Conservation (phyloP, 2,888 invertebrate genomes). For the Andrena minutula region DNA sequence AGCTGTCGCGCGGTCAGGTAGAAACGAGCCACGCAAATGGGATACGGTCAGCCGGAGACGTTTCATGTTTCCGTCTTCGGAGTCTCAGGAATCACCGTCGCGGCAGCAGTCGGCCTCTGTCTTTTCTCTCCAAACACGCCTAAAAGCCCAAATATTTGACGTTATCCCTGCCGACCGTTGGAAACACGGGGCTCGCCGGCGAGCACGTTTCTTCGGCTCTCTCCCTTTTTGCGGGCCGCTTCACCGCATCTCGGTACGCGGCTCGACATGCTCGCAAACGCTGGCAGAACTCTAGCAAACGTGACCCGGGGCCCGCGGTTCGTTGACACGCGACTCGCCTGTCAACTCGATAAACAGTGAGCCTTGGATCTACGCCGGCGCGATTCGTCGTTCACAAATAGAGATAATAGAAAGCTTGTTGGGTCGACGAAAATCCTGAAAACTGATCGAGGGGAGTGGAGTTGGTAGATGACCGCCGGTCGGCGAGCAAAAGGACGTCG, state of each 20-base stretch:
- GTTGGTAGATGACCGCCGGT: background rate
- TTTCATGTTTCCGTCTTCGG: constrained; percentile 72
- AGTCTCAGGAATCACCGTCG: constrained; percentile 45
- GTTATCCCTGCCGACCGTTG: constrained; percentile 73
- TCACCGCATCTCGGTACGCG: constrained; percentile 14
- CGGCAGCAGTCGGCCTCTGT: constrained; percentile 70
- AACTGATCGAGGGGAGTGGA: background rate
- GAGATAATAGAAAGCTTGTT: background rate
- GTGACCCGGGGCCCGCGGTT: constrained; percentile 30
- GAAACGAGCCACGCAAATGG: constrained; percentile 41
- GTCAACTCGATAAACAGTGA: constrained; percentile 32
- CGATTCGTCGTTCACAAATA: too few relatives aligned
- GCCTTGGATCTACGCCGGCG: background rate
- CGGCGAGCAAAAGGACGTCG: background rate
- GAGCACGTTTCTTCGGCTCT: constrained; percentile 35
- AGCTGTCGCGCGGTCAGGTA: constrained; percentile 33
- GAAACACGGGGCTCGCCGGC: constrained; percentile 73
- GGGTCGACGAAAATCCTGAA: background rate
- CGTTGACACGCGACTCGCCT: constrained; percentile 45
- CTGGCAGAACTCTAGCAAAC: constrained; percentile 33
- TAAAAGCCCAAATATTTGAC: constrained; percentile 84
- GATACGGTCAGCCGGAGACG: constrained; percentile 59
- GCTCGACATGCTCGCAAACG: constrained; percentile 20
- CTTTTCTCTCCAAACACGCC: constrained; percentile 75
- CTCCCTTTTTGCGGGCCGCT: constrained; percentile 34